phyloP scores from a whole-genome alignment of 2,888 invertebrate species.

The Rotaria sp. region DNA sequence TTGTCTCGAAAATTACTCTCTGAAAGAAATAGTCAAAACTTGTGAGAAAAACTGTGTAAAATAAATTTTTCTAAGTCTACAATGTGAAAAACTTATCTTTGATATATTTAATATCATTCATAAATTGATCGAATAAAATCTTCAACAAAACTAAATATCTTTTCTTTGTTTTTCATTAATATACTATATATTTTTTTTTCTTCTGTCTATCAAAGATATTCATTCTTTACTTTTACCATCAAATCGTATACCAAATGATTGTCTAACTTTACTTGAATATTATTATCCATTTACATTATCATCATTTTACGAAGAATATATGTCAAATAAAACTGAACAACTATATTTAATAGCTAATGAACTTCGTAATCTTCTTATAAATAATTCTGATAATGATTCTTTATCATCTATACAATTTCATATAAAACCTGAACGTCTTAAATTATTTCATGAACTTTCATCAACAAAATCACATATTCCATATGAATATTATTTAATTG shows the following conservation, averaged over 20 bases:
- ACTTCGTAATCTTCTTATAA: not conserved
- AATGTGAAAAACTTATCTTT: too few species aligned
- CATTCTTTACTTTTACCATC: not conserved
- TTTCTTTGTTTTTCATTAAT: not conserved
- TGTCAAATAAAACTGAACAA: constrained; percentile 8
- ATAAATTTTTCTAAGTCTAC: too few species aligned
- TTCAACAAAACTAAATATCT: not conserved
- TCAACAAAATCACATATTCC: not conserved
- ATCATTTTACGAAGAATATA: constrained; percentile 21
- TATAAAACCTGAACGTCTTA: constrained; percentile 19
- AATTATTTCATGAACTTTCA: not conserved
- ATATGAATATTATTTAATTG: constrained; percentile 17
- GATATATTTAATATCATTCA: too few species aligned
- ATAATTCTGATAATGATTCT: not conserved
- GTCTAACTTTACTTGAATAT: not conserved
- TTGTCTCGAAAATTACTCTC: too few species aligned
- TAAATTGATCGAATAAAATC: too few species aligned
- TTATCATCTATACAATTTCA: not conserved
- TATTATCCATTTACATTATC: constrained; percentile 19
- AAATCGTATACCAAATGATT: not conserved
- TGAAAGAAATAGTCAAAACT: too few species aligned
- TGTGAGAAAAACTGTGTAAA: too few species aligned
- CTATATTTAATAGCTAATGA: not conserved
- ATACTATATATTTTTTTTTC: not conserved
- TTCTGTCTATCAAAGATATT: not conserved